These are phyloP conservation scores for Lasioglossum pauxillum DNA, from an alignment of 2,888 invertebrate genomes.

Conservation along the genomic window DNA sequence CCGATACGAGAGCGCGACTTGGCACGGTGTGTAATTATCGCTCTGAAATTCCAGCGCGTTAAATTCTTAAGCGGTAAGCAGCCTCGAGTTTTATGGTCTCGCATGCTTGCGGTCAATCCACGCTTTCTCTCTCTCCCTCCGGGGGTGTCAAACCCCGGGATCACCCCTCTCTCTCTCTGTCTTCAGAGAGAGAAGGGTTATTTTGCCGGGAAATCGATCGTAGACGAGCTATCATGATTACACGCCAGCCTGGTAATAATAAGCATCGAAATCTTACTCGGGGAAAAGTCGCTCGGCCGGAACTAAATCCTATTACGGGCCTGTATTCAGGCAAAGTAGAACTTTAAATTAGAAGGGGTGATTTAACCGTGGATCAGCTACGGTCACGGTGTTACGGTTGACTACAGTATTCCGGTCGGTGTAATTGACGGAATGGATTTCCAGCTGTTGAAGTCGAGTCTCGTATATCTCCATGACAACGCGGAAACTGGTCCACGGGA, in stretches of 20 bases:
- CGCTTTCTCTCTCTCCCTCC: slow-evolving; percentile 17
- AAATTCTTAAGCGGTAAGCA: slow-evolving; percentile 60
- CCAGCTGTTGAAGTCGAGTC: slow-evolving; percentile 33
- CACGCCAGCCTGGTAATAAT: slow-evolving; percentile 15
- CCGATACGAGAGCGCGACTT: slow-evolving; percentile 57
- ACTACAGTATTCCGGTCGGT: slow-evolving; percentile 18
- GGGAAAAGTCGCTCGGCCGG: background rate
- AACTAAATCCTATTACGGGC: slow-evolving; percentile 29
- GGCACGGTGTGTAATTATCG: slow-evolving; percentile 69
- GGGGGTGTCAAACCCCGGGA: background rate
- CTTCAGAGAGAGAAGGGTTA: background rate
- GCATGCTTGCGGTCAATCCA: slow-evolving; percentile 36
- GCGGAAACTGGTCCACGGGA: slow-evolving; percentile 22
- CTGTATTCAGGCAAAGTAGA: slow-evolving; percentile 23
- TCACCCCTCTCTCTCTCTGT: background rate
- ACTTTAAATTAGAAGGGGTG: slow-evolving; percentile 39
- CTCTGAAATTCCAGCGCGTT: slow-evolving; percentile 58
- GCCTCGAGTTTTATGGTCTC: slow-evolving; percentile 60
- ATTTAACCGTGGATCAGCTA: slow-evolving; percentile 31
- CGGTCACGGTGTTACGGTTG: slow-evolving; percentile 27
- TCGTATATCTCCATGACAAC: slow-evolving; percentile 27
- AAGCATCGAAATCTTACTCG: slow-evolving; percentile 19
- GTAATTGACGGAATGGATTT: slow-evolving; percentile 41
- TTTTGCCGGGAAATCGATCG: background rate
- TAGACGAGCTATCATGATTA: background rate